These are phyloP conservation scores for Hystrix cristata DNA, from an alignment of 2,113 vertebrate genomes.

Conservation along the genomic window DNA sequence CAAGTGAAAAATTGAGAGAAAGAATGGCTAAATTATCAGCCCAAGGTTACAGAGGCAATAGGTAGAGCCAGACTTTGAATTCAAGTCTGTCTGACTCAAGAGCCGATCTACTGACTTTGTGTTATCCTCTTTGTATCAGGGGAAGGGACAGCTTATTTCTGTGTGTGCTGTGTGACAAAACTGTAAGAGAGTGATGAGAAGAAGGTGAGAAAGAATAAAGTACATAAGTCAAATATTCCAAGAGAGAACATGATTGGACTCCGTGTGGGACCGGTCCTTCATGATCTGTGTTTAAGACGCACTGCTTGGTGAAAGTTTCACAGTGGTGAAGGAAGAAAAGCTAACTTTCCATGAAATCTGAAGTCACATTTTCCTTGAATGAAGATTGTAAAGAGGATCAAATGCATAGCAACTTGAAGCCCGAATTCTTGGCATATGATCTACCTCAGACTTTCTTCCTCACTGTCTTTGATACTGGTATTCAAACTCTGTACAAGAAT, in stretches of 20 bases:
- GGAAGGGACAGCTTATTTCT: not conserved
- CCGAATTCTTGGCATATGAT: slow-evolving; percentile 42
- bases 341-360: not conserved
- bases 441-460: slow-evolving; percentile 24
- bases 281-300: not conserved
- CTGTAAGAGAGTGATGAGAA: not conserved
- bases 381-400: not conserved
- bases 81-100: not conserved
- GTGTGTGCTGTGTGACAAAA: not conserved
- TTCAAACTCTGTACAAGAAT: slow-evolving; percentile 34
- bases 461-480: slow-evolving; percentile 46
- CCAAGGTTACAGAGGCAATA: not conserved
- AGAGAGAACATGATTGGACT: not conserved
- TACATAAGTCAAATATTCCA: not conserved
- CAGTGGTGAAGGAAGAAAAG: not conserved
- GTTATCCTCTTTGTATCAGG: not conserved
- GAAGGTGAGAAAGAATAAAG: not conserved
- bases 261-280: not conserved
- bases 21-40: not conserved
- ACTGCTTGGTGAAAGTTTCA: not conserved
- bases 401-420: not conserved
- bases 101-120: not conserved
- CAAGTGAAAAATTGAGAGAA: not conserved
- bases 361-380: not conserved
- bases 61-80: not conserved